Percentiles rank a stretch among this genome's conserved stretches.
These are phyloP conservation scores for Tympanuchus pallidicinctus DNA, from an alignment of 2,113 vertebrate species.

Conservation along the genomic window DNA sequence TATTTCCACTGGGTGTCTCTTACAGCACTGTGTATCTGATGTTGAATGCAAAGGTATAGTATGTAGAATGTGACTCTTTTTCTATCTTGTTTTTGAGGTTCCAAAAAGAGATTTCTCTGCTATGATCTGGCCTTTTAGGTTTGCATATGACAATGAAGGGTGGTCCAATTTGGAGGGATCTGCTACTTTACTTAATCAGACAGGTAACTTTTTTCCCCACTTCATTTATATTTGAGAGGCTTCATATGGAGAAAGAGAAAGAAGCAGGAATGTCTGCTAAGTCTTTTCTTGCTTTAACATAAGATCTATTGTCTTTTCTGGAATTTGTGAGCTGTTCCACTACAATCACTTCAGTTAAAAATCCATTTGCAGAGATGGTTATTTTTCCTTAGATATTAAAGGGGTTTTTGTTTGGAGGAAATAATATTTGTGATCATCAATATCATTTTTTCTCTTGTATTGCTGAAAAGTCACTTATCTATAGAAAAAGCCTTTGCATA, in stretches of 20 bases:
- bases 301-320: background rate
- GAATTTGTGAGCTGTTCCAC: background rate
- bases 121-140: constrained; percentile 82
- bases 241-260: background rate
- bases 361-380: background rate
- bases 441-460: background rate
- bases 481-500: background rate
- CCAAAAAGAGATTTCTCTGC: constrained; percentile 72
- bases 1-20: background rate
- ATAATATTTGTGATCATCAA: background rate
- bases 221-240: background rate
- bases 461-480: background rate
- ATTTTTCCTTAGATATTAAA: background rate
- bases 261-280: background rate
- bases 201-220: constrained; percentile 53
- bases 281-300: background rate
- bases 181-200: constrained; percentile 74
- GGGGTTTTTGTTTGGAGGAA: background rate
- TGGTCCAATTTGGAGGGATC: constrained; percentile 79
- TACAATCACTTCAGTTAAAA: background rate
- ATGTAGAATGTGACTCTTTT: background rate
- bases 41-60: background rate
- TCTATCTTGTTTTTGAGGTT: constrained; percentile 35
- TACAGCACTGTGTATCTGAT: background rate
- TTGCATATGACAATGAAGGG: constrained; percentile 79